A percentile compares a stretch with the other conserved stretches of the same genome.
phyloP scores from a whole-genome alignment of 37 sponge, comb jelly and placozoan genomes.

The Ianthella basta region DNA sequence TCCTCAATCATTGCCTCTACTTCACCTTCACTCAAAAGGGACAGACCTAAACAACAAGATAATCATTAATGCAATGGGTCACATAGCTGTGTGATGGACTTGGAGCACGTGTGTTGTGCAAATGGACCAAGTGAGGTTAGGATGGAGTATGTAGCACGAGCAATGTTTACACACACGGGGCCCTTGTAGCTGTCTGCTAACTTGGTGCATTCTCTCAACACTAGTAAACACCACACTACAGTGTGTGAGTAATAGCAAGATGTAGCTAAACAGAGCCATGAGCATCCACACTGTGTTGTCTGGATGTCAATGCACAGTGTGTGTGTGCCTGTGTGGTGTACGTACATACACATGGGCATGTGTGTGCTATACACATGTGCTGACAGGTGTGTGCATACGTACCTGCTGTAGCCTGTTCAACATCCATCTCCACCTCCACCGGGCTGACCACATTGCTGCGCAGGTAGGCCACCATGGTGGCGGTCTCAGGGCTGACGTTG shows the following conservation, averaged over 20 bases:
- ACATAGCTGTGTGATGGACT: neutral
- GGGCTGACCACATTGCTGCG: constrained; percentile 48
- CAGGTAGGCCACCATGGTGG: constrained; percentile 1
- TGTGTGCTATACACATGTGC: too few species aligned
- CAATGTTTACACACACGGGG: too few species aligned
- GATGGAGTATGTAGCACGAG: neutral
- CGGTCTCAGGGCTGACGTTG: constrained; percentile 20
- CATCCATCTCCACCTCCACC: constrained; percentile 57
- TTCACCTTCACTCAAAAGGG: constrained; percentile 49
- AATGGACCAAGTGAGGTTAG: neutral
- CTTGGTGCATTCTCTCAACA: too few species aligned
- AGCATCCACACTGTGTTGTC: too few species aligned
- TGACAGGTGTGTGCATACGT: neutral
- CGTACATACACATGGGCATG: too few species aligned
- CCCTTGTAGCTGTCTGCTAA: too few species aligned
- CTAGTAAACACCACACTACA: too few species aligned
- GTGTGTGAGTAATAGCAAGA: too few species aligned
- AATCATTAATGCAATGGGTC: neutral
- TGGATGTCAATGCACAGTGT: too few species aligned
- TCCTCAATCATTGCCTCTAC: constrained; percentile 60
- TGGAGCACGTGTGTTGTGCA: neutral
- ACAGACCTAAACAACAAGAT: constrained; percentile 51
- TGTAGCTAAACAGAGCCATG: too few species aligned
- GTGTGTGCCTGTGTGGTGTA: too few species aligned
- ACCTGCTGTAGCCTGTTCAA: constrained; percentile 53